phyloP scores from a whole-genome alignment of 2,888 invertebrate species.

The Anaspis maculata region DNA sequence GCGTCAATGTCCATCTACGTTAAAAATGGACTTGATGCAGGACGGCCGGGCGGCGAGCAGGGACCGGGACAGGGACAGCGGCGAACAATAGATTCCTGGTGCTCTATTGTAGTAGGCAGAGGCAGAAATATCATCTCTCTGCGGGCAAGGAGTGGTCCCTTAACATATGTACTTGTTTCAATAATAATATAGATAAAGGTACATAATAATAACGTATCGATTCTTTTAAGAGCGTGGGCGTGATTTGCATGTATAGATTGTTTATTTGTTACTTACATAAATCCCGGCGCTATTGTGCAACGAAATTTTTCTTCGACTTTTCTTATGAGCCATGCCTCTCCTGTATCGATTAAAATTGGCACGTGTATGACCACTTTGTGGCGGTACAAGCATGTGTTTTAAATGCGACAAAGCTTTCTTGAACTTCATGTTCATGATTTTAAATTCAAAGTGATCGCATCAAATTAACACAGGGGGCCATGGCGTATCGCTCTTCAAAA shows the following conservation, averaged over 20 bases:
- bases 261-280: conserved; percentile 17
- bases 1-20: too few species aligned
- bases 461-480: too few species aligned
- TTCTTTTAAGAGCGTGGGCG: conserved; percentile 34
- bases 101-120: conserved; percentile 32
- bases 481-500: too few species aligned
- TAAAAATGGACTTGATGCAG: too few species aligned
- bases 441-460: too few species aligned
- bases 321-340: too few species aligned
- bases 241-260: conserved; percentile 34
- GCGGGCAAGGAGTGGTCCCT: conserved; percentile 32
- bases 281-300: conserved; percentile 4
- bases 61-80: conserved; percentile 1
- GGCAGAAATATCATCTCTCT: conserved; percentile 36
- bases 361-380: too few species aligned
- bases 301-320: conserved; percentile 1
- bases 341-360: too few species aligned
- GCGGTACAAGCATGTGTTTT: too few species aligned
- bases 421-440: too few species aligned
- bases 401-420: too few species aligned
- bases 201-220: conserved; percentile 39
- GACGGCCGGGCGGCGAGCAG: too few species aligned
- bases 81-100: conserved; percentile 14
- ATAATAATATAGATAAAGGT: conserved; percentile 40
- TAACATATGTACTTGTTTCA: conserved; percentile 39